Evolutionary conservation across 2,113 vertebrate genomes (phyloP).

Genomic region (Columbina picui): DNA sequence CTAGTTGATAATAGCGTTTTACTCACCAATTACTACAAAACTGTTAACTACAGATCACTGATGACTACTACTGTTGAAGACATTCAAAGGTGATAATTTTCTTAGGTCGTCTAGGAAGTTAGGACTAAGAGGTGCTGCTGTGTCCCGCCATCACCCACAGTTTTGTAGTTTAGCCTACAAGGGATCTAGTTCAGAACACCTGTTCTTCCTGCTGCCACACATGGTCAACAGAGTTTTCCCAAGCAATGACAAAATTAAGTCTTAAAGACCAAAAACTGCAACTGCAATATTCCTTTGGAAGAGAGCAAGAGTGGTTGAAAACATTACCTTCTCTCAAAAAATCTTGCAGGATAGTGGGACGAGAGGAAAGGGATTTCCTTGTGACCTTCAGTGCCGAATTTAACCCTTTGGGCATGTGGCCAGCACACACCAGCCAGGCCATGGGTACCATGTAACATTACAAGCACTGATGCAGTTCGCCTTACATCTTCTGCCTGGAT

Average conservation of each 20-base stretch:
- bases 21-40: background rate
- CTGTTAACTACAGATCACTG: background rate
- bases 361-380: background rate
- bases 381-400: background rate
- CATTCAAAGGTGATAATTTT: background rate
- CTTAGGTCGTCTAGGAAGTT: background rate
- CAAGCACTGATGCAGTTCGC: background rate
- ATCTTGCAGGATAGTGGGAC: background rate
- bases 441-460: background rate
- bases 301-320: background rate
- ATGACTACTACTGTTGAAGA: background rate
- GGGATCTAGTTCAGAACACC: background rate
- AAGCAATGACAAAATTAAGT: background rate
- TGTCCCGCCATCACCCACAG: background rate
- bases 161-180: background rate
- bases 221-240: background rate
- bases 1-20: background rate
- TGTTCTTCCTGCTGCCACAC: background rate
- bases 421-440: background rate
- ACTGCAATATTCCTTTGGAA: background rate
- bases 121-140: background rate
- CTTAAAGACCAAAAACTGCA: background rate
- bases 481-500: background rate
- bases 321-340: background rate
- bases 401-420: background rate